Base-by-base conservation (phyloP, 2,888 invertebrate genomes). In the Lycaena phlaeas region DNA sequence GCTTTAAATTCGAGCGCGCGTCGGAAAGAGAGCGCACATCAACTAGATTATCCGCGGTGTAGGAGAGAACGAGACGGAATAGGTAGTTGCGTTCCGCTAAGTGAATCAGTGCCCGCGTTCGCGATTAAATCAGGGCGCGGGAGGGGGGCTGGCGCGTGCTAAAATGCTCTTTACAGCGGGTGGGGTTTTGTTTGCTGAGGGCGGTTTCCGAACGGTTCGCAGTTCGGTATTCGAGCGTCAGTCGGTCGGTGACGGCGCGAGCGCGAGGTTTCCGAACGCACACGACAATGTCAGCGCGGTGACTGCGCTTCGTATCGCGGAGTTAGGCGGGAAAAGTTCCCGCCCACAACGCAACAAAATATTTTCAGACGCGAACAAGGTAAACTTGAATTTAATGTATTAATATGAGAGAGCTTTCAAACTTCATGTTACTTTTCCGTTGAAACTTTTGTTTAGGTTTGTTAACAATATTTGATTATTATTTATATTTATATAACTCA, bases 301-400 rank as follows among this genome's bases (percentile, higher is more conserved):
- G 77, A 81, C 70, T 76, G 76, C 75, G 71, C 67, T 62, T 56
- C 58, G 52, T 72, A 53, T 61, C 70, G 66, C 64, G 40, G 31
- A 67, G 67, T 72, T 68, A 59, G 78, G 82, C 77, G 81, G 84
- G 82, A 79, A 74, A 76, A 68, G 54, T 73, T 75, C 84, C 84
- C 81, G 85, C 82, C 79, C 65, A 66, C 62, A 66, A 69, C 51
- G 60, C 64, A 61, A 56, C 85, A 85, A 79, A 68, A 85, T 85
- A 85, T 85, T 85, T 78, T 85, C 85, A 67, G 85, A 85, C 84
- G 85, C 85, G 66, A 85, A 85, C 67, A 85, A 85, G 85, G 85
- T 85, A 77, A 67, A 53, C 7, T 10, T 17, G 12, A 12, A 6
- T 22, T 22, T 2, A 22, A 22, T n/a, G n/a, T n/a, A n/a, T n/a